Evolutionary conservation across 2,113 vertebrate species (phyloP), one percentile per base, ranked within the genome.

Genomic region (Mungos mungo): DNA sequence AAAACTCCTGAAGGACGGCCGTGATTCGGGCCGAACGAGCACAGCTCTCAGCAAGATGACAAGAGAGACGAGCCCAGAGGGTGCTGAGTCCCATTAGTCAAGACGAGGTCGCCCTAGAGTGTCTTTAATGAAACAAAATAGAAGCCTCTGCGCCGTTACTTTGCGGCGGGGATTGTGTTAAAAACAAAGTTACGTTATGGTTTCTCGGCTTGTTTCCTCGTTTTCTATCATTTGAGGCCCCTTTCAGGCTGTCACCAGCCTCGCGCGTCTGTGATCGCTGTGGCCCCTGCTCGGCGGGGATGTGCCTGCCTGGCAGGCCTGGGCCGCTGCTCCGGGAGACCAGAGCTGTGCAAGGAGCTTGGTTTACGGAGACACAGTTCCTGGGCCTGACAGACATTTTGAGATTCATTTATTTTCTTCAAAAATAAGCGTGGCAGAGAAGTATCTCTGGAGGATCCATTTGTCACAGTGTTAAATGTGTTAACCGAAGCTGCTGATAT

Each of bases 21-120:
- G 0, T 57, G 74, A 52, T 92, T 71, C 57, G 69, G 86, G 35
- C 87, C 93, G 82, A 19, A 95, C 21, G 82, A 90, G 52, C 19
- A 14, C 4, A n/a, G 68, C 96, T 94, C 79, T 97, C 87, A 77
- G 74, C 72, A 52, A 84, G 83, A 83, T 72, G 94, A 92, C 50
- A 54, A 52, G 96, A 47, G 27, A 31, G 66, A 69, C 0, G n/a
- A 82, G 23, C 63, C 31, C 33, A 21, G 3, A 38, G 85, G 77
- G 63, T 5, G 35, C 74, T 0, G 54, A 21, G 41, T 52, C 83
- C 72, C 93, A 45, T 93, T 84, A 63, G 96, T 92, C 92, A 72
- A 52, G 94, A 79, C 74, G 50, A 14, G 83, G 86, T 35, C 50
- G 54, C 93, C 52, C 0, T 16, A 29, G 69, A 66, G 31, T 35